Evolutionary conservation across 2,888 invertebrate species (phyloP), one percentile per base, ranked within the genome.

Genomic region (Philopedon plagiatum): DNA sequence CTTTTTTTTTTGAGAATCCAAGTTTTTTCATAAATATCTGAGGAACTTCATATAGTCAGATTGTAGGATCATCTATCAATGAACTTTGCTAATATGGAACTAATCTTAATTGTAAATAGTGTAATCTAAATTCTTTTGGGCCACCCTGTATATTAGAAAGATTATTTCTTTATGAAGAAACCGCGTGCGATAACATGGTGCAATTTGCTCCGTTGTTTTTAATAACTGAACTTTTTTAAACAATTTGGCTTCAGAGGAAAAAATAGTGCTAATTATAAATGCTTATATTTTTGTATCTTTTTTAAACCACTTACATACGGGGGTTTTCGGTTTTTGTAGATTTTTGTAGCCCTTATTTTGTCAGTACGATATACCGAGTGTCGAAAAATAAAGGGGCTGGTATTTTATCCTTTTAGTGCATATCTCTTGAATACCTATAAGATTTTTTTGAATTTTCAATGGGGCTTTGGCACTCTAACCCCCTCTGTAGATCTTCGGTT

Each of bases 271-370:
- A 39, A 56, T 54, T 46, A 61, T 44, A 57, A 57, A 69, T 34
- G 56, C 69, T 64, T 70, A 54, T 70, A 64, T 70, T 70, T 70
- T 70, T 69, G 63, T 69, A 69, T 63, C 46, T 56, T 68, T 66
- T 58, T 46, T 26, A 67, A 63, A 39, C 34, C 58, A 41, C 29
- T 29, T 54, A 54, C 51, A 29, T 29, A 29, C 9, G 29, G 51
- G 26, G 51, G 18, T 26, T 15, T 29, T 29, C 29, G 29, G 29
- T 54, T 54, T 15, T 18, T 15, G 29, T 29, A 54, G 15, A 29
- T 54, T 46, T 54, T 29, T 29, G 51, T 54, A 54, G 51, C 51
- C 51, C 51, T 15, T 54, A 54, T 9, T 54, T 54, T 54, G 51
- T 54, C 15, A 23, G 15, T 15, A 44, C 5, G 19, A 18, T 51